Conservation (phyloP, 2,888 invertebrate genomes). For the Linyphia triangularis region DNA sequence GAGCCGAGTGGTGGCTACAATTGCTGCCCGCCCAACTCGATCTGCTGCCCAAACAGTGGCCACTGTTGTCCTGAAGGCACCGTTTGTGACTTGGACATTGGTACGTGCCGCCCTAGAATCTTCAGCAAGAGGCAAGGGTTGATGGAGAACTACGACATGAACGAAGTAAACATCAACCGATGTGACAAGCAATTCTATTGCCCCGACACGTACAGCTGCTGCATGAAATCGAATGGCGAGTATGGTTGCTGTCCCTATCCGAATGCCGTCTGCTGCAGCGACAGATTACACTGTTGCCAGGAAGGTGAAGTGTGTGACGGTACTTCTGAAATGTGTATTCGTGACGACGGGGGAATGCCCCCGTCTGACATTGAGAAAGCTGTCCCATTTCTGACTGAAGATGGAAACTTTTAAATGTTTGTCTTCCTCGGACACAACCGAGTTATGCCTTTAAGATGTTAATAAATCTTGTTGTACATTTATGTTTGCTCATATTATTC, state of each 20-base stretch:
- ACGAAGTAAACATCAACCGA: background rate
- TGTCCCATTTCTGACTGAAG: background rate
- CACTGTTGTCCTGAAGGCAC: slow-evolving; percentile 5
- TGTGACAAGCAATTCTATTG: background rate
- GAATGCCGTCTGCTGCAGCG: slow-evolving; percentile 10
- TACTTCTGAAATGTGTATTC: background rate
- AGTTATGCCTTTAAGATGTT: background rate
- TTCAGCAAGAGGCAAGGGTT: background rate
- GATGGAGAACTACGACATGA: background rate
- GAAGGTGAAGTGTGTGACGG: background rate
- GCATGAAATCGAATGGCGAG: background rate
- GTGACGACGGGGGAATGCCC: background rate
- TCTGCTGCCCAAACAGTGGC: background rate
- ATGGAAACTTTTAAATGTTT: background rate
- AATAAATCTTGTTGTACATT: background rate
- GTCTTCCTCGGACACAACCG: background rate
- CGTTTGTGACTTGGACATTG: background rate
- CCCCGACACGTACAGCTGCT: background rate
- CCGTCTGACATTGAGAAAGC: background rate
- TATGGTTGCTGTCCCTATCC: background rate
- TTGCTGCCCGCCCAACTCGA: background rate
- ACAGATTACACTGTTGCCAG: background rate
- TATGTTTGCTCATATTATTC: background rate
- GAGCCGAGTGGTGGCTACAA: background rate
- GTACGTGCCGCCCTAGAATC: background rate